A percentile compares a stretch with the other conserved stretches of the same genome.
Evolutionary conservation across 2,888 invertebrate species (phyloP).

Genomic region (Drosophila koepferae): DNA sequence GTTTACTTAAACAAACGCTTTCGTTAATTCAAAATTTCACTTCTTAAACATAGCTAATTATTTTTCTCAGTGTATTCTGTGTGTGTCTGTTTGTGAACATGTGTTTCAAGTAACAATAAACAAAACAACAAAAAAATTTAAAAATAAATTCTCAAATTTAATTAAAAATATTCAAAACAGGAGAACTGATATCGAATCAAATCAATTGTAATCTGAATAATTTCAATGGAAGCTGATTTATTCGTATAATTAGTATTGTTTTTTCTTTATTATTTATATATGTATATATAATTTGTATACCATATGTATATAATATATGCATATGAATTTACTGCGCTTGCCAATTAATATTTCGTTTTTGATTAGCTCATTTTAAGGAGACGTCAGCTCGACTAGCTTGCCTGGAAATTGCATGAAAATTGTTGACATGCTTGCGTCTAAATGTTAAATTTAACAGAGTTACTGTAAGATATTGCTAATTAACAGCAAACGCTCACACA

Average conservation of each 20-base stretch:
- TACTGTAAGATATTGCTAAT: background rate
- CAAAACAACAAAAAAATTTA: constrained; percentile 4
- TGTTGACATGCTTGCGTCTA: background rate
- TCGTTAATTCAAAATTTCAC: constrained; percentile 22
- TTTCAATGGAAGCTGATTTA: constrained; percentile 39
- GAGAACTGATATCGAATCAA: constrained; percentile 7
- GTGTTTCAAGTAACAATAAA: constrained; percentile 46
- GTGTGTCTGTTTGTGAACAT: constrained; percentile 24
- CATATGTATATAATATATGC: constrained; percentile 18
- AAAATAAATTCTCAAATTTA: constrained; percentile 5
- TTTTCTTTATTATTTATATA: background rate
- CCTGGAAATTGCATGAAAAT: background rate
- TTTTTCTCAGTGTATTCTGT: constrained; percentile 20
- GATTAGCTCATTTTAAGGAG: background rate
- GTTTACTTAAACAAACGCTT: constrained; percentile 35
- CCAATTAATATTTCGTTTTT: background rate
- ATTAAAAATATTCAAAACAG: constrained; percentile 6
- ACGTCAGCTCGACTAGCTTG: background rate
- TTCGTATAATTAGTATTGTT: constrained; percentile 10
- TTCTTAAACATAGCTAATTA: constrained; percentile 14
- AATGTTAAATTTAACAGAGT: constrained; percentile 3
- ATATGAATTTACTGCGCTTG: constrained; percentile 18
- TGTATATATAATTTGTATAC: background rate
- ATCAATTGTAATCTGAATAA: constrained; percentile 12
- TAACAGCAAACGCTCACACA: background rate